phyloP scores from a whole-genome alignment of 2,888 invertebrate species.

The Andrena dorsata region DNA sequence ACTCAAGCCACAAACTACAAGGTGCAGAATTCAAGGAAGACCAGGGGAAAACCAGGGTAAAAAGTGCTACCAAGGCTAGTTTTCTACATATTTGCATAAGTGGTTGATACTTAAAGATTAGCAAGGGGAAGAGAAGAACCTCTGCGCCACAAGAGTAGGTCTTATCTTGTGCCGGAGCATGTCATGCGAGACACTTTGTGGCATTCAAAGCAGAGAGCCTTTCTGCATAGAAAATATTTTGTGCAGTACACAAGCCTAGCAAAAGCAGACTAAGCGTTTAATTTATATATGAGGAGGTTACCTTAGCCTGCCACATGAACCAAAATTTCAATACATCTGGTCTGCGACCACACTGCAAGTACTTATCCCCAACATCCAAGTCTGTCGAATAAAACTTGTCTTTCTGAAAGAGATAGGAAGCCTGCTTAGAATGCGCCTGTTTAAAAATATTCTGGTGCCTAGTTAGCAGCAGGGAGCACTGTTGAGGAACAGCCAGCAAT shows the following conservation, averaged over 20 bases:
- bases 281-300: constrained; percentile 58
- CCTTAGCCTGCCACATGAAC: constrained; percentile 90
- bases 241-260: neutral
- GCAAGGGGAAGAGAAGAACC: constrained; percentile 52
- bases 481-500: constrained; percentile 87
- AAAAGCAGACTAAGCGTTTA: neutral
- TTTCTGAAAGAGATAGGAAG: constrained; percentile 87
- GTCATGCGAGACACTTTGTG: constrained; percentile 5
- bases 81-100: constrained; percentile 77
- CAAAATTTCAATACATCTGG: constrained; percentile 90
- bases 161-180: constrained; percentile 42
- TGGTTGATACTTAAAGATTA: constrained; percentile 69
- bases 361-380: constrained; percentile 87
- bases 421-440: constrained; percentile 85
- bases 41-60: constrained; percentile 76
- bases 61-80: constrained; percentile 81
- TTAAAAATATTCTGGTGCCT: constrained; percentile 83
- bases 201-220: constrained; percentile 9
- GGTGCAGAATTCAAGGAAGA: constrained; percentile 74
- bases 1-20: constrained; percentile 70
- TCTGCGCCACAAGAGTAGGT: constrained; percentile 43
- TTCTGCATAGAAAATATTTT: constrained; percentile 21
- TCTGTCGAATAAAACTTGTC: constrained; percentile 86
- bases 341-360: constrained; percentile 90
- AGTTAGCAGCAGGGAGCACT: constrained; percentile 86